Base-by-base conservation (phyloP, 2,797 vertebrate species). In the Telmatherina bonti region DNA sequence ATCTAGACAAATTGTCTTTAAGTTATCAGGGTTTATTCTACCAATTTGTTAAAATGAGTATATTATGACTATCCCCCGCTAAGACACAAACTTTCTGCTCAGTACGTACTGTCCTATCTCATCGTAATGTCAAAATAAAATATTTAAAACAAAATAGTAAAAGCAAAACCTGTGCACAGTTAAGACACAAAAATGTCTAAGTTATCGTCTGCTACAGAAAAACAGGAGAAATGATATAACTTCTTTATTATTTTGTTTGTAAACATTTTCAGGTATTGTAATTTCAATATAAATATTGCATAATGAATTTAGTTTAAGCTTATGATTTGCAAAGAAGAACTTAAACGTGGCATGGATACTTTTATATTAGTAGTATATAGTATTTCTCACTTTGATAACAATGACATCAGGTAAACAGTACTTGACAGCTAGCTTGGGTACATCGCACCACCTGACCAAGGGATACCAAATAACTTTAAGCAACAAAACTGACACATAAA, bases 371-470 rank as follows among this genome's bases (percentile, higher is more conserved):
- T n/a, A 11, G 5, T 52, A 11, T 26, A 18, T 18, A 54, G 26
- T 18, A 27, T 54, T 18, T 16, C 0, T 15, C 52, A 29, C 27
- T 9, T 9, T 18, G 52, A 18, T 15, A 43, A n/a, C n/a, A 47
- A 0, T 1, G 29, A 66, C n/a, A 33, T 5, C 33, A 31, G 30
- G 10, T 55, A 49, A 71, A 64, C 53, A 62, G 16, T 1, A 67
- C 57, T 45, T 85, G 79, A 84, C 83, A 83, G 70, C 49, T 86
- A 79, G 73, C 78, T 6, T 72, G 73, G 77, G 82, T 79, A 43
- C 33, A 52, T 86, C 72, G 70, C 64, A 58, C 18, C 4, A 35
- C 4, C n/a, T 3, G 43, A 52, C 57, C 51, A 26, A 8, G 5
- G 2, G n/a, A 6, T 6, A 60, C 57, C 41, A 63, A 64, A 22